Evolutionary conservation across 2,113 vertebrate species (phyloP), one percentile per base, ranked within the genome.

Genomic region (Pongo abelii): DNA sequence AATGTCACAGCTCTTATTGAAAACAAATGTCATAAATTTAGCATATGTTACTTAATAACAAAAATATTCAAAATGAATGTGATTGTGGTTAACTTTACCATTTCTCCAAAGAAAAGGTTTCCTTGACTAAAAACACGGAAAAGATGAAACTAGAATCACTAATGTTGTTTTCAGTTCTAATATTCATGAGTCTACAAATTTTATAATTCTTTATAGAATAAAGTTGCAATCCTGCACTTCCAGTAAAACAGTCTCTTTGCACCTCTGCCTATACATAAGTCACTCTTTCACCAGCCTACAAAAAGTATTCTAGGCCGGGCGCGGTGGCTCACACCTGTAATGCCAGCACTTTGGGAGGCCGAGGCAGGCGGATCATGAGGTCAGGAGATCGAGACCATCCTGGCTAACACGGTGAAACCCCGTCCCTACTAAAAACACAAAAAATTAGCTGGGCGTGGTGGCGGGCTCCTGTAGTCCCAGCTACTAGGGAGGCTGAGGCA

Each of bases 181-280:
- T 1, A 8, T 23, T 18, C 38, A 6, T 2, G 69, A 30, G 69
- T 55, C 59, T 35, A 6, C 22, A 80, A 74, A 18, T 27, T 75
- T 25, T 18, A 1, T 9, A 4, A 17, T 27, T 93, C 46, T 81
- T 14, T 14, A 64, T 64, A 6, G 23, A 46, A 59, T 32, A 81
- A 30, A 78, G 8, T 25, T 18, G 46, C 0, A 11, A 4, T 27
- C n/a, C 40, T 55, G 48, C 0, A 3, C 3, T 46, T 92, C 12
- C 78, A 8, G 12, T 57, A 17, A 38, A 78, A 57, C 22, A n/a
- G 52, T 46, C 30, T 10, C n/a, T 20, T 40, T 23, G 43, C 0
- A 4, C 57, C 40, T 57, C 48, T 11, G 25, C 11, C 20, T 3
- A 9, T 6, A 3, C 27, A 6, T 20, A 11, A 38, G 25, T 38